Conservation (phyloP, 2,888 invertebrate species). For the Synergus gifuensis region DNA sequence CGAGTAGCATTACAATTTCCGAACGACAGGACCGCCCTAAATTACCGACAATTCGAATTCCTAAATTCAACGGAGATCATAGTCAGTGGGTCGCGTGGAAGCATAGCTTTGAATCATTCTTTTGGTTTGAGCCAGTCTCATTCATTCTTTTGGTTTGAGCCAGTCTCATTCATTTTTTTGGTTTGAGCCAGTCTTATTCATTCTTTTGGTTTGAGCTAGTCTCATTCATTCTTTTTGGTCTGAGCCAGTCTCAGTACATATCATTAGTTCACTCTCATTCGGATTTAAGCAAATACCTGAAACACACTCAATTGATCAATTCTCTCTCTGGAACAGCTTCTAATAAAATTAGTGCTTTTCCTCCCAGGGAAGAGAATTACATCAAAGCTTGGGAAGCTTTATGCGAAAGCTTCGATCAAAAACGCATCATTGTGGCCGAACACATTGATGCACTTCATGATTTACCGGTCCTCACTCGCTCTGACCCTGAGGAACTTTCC, state of each 20-base stretch:
- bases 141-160: too few species aligned
- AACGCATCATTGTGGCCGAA: constrained; percentile 47
- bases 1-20: too few species aligned
- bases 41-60: too few species aligned
- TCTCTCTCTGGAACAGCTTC: constrained; percentile 54
- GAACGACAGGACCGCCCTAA: too few species aligned
- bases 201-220: too few species aligned
- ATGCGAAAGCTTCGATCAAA: constrained; percentile 50
- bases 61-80: constrained; percentile 9
- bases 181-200: too few species aligned
- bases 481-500: neutral
- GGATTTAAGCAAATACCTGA: constrained; percentile 48
- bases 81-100: constrained; percentile 53
- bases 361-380: constrained; percentile 52
- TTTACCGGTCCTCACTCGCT: constrained; percentile 33
- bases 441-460: constrained; percentile 36
- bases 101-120: constrained; percentile 50
- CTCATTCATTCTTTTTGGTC: too few species aligned
- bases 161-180: too few species aligned
- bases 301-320: constrained; percentile 53
- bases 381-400: constrained; percentile 53
- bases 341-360: constrained; percentile 50
- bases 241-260: too few species aligned
- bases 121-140: too few species aligned
- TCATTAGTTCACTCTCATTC: constrained; percentile 47